Percentiles rank a stretch among this genome's conserved stretches.
Conservation (phyloP, 1,140 invertebrate genomes). For the Samia ricini region DNA sequence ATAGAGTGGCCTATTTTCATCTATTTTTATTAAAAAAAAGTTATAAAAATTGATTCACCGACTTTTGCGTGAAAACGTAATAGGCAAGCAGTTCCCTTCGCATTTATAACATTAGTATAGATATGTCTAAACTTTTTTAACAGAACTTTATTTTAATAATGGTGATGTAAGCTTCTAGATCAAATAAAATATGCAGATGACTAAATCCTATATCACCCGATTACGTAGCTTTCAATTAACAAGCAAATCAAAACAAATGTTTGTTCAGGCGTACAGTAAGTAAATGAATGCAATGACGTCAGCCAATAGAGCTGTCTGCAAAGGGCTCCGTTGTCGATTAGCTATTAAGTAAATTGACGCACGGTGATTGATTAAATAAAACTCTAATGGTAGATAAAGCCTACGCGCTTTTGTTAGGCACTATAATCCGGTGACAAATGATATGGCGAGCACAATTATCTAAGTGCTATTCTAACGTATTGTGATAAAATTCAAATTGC, state of each 20-base stretch:
- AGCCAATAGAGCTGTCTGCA: slow-evolving; percentile 13
- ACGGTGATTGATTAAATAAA: slow-evolving; percentile 33
- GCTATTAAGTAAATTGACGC: slow-evolving; percentile 61
- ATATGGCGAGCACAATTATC: background rate
- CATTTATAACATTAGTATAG: too few species aligned
- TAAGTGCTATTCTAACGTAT: too few species aligned
- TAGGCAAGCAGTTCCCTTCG: too few species aligned
- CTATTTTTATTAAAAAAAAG: too few species aligned
- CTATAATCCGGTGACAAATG: slow-evolving; percentile 16
- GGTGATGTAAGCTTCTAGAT: background rate
- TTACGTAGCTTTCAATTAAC: slow-evolving; percentile 12
- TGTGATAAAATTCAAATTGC: background rate
- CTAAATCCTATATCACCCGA: background rate
- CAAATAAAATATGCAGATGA: background rate
- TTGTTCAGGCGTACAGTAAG: slow-evolving; percentile 17
- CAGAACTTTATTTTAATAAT: background rate
- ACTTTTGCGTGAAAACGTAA: too few species aligned
- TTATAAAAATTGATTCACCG: too few species aligned
- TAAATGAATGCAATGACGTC: slow-evolving; percentile 24
- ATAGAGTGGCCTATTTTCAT: too few species aligned
- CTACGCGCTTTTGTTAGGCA: slow-evolving; percentile 49
- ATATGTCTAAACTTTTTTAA: background rate
- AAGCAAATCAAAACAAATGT: slow-evolving; percentile 28
- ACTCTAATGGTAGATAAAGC: slow-evolving; percentile 28
- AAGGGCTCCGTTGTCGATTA: slow-evolving; percentile 50